Base-by-base conservation (phyloP, 2,888 invertebrate genomes). In the Eumacrocentrus americanus region DNA sequence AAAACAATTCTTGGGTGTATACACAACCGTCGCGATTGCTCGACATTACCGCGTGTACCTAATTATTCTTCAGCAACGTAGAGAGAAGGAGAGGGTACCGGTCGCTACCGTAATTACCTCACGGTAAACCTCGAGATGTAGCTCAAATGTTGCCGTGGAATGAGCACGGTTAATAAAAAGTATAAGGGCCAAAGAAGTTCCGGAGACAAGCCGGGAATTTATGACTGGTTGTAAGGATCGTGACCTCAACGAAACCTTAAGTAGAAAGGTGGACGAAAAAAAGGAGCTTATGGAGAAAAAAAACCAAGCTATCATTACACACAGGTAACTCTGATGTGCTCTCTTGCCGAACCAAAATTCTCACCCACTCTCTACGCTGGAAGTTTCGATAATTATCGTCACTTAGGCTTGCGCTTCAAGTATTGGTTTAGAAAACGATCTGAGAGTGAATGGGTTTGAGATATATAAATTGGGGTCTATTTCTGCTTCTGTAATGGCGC, bases 1-100 rank as follows among this genome's bases (percentile, higher is more conserved):
- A 20, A 42, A 42, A 42, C 20, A 18, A 18, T 42, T n/a, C 3
- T 42, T 42, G 20, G 42, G 42, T 42, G 18, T 42, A n/a, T 42
- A 42, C 20, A 42, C 4, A 20, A 9, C 18, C 9, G 6, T 40
- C 54, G 51, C 58, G 60, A 64, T 62, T 56, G 66, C 46, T 64
- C 61, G 64, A 62, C 62, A 66, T 66, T 64, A 66, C 55, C 62
- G 4, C 29, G 63, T 60, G 64, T 64, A 67, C 65, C 65, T 67
- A 63, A 67, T 67, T 67, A 67, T 67, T 67, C 62, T n/a, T n/a
- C n/a, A n/a, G n/a, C n/a, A n/a, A n/a, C n/a, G n/a, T n/a, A n/a
- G n/a, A n/a, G n/a, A n/a, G n/a, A n/a, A n/a, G n/a, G n/a, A n/a
- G n/a, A n/a, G 54, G 35, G 42, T 42, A 55, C 42, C 38, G 38